Base-by-base conservation (phyloP, 2,797 vertebrate genomes). In the Picus viridis region DNA sequence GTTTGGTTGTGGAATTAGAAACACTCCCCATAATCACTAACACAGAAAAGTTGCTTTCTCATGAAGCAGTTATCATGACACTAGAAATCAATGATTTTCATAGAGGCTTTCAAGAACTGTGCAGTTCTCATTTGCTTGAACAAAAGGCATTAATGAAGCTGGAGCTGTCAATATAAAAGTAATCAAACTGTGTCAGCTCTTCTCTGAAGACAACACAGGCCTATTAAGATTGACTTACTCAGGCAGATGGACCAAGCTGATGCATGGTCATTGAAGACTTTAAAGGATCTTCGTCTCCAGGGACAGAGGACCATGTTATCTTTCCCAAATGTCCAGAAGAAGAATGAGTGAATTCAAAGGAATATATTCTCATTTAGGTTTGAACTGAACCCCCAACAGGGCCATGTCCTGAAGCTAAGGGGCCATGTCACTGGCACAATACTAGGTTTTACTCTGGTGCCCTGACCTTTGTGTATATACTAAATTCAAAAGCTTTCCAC, bases 371-470 rank as follows among this genome's bases (percentile, higher is more conserved):
- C 92, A 73, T 87, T 96, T 92, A 94, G 67, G 67, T 61, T 71
- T 82, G 83, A 53, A 64, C 65, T 82, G 77, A 84, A 90, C 54
- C 79, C 95, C 94, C 92, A 89, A 22, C 78, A 94, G 95, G 57
- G 89, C 91, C 76, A 86, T 94, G 92, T 95, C 95, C 93, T 81
- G 94, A 72, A 96, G 93, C 94, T 92, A 96, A 90, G 68, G 77
- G 72, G 72, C 86, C 78, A 13, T 4, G 26, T 63, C 72, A 94
- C 92, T 96, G 94, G 84, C 88, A 76, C 94, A 90, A 61, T 70
- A 22, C 1, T 54, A 74, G 78, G 59, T 74, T 94, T 87, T 92
- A 82, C 58, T 83, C 69, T 45, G 49, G 19, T 88, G 92, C 49
- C 89, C 71, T 95, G 93, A 94, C 93, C 94, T 95, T 94, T 94